Conservation (phyloP, 2,113 vertebrate species). For the Paedocypris sp. region DNA sequence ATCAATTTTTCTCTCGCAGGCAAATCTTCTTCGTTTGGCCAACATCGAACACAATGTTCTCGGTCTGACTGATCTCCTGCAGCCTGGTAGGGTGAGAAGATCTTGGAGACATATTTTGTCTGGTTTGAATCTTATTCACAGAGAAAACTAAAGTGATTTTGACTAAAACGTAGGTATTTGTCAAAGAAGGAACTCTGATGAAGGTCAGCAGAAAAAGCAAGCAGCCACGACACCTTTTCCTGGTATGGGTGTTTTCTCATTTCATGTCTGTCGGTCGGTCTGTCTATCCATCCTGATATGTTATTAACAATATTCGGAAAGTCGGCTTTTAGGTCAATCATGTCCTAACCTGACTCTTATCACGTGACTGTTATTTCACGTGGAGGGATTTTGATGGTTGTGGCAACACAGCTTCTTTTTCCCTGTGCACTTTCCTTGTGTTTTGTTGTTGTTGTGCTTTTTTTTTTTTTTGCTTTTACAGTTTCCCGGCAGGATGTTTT, state of each 20-base stretch:
- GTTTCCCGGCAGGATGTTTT: constrained; percentile 36
- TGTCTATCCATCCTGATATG: too few relatives aligned
- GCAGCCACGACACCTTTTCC: constrained; percentile 86
- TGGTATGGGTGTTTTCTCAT: constrained; percentile 63
- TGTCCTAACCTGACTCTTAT: neutral
- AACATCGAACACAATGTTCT: constrained; percentile 86
- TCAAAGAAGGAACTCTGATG: constrained; percentile 93
- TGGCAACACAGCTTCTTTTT: neutral
- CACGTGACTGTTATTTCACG: neutral
- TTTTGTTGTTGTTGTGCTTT: constrained; percentile 24
- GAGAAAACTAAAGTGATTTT: neutral
- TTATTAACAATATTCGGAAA: too few relatives aligned
- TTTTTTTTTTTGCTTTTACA: constrained; percentile 23
- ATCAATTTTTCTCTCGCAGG: constrained; percentile 54
- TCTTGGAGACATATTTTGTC: neutral
- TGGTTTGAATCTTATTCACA: neutral
- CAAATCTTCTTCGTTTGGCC: constrained; percentile 86
- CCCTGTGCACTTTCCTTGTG: constrained; percentile 3
- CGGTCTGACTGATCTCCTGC: constrained; percentile 76
- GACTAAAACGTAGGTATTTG: constrained; percentile 68
- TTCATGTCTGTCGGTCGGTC: too few relatives aligned
- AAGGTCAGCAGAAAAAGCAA: constrained; percentile 79
- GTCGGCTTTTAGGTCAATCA: neutral
- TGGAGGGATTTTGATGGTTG: neutral
- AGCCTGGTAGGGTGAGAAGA: constrained; percentile 84